Evolutionary conservation across 2,888 invertebrate species (phyloP).

Genomic region (Ischnus inquisitorius): DNA sequence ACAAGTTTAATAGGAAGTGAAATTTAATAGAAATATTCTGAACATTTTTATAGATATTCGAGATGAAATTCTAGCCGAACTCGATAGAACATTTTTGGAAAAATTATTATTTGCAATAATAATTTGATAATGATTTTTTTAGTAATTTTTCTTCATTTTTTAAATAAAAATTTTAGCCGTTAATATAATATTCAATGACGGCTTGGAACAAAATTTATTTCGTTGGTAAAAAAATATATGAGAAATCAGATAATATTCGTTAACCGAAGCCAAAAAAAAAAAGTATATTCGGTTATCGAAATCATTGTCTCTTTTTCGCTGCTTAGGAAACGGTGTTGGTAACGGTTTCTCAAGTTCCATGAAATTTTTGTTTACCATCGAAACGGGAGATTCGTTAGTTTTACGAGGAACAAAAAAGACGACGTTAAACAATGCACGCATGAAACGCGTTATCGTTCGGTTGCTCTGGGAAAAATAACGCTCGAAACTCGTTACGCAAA

Average conservation of each 20-base stretch:
- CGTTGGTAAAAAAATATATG: not conserved
- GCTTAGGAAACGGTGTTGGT: slow-evolving; percentile 1
- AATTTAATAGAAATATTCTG: too few species aligned
- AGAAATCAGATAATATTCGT: slow-evolving; percentile 50
- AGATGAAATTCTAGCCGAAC: too few species aligned
- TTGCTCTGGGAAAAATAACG: slow-evolving; percentile 8
- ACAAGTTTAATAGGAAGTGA: too few species aligned
- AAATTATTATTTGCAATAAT: too few species aligned
- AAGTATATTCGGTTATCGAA: slow-evolving; percentile 73
- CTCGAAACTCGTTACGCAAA: slow-evolving; percentile 34
- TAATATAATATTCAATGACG: too few species aligned
- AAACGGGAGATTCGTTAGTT: slow-evolving; percentile 51
- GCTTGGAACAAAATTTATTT: not conserved
- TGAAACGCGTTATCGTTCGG: slow-evolving; percentile 27
- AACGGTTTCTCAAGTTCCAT: slow-evolving; percentile 60
- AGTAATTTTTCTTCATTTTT: too few species aligned
- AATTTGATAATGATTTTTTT: too few species aligned
- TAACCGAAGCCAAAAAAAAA: slow-evolving; percentile 74
- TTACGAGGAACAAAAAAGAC: not conserved
- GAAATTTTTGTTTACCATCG: slow-evolving; percentile 46
- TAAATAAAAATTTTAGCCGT: too few species aligned
- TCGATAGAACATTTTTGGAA: too few species aligned
- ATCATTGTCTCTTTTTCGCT: slow-evolving; percentile 1
- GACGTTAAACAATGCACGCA: slow-evolving; percentile 23
- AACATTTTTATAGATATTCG: too few species aligned